Evolutionary conservation across 2,113 vertebrate genomes (phyloP).

Genomic region (Calyptomena viridis): DNA sequence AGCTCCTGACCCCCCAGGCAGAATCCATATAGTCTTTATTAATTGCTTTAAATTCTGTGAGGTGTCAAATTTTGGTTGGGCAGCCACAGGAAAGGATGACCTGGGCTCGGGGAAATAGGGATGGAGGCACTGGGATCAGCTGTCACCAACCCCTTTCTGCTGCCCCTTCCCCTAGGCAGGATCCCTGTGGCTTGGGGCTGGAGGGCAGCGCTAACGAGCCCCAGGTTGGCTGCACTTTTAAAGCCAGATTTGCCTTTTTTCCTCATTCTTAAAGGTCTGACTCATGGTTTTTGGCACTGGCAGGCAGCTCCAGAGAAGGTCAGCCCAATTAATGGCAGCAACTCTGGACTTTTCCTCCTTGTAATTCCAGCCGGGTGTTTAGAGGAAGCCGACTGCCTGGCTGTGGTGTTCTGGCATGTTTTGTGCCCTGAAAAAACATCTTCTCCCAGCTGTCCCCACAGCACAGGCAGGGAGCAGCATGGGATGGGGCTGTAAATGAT

Average conservation of each 20-base stretch:
- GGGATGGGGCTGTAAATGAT: not conserved
- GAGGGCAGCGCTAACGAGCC: not conserved
- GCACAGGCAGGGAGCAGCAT: not conserved
- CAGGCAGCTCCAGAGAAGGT: not conserved
- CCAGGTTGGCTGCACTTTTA: not conserved
- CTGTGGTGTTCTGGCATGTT: not conserved
- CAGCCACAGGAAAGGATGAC: not conserved
- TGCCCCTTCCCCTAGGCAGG: not conserved
- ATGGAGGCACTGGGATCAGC: not conserved
- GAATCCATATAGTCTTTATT: not conserved
- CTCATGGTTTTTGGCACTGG: constrained; percentile 26
- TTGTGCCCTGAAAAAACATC: not conserved
- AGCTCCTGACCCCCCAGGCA: not conserved
- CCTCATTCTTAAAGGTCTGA: constrained; percentile 1
- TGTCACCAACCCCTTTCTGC: not conserved
- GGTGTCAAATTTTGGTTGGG: not conserved
- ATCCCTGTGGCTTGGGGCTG: not conserved
- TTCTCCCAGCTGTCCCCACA: not conserved
- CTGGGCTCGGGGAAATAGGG: not conserved
- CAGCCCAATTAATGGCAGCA: constrained; percentile 1
- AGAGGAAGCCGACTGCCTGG: not conserved
- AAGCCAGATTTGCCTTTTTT: not conserved
- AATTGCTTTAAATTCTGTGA: not conserved
- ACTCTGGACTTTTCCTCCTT: not conserved
- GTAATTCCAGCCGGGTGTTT: not conserved